Conservation (phyloP, 1,140 invertebrate genomes). For the Aphidius gifuensis region DNA sequence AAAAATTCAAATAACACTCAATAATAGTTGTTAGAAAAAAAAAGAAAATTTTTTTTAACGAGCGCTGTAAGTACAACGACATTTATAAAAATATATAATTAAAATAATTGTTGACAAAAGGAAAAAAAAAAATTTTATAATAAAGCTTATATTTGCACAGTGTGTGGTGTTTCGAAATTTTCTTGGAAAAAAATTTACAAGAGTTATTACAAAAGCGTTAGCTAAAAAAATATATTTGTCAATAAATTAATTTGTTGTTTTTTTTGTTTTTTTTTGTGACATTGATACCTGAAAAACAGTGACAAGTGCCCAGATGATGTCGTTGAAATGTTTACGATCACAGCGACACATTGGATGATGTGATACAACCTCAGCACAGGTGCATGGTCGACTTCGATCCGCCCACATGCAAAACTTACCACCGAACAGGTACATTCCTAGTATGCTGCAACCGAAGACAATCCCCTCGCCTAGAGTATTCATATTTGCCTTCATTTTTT, state of each 20-base stretch:
- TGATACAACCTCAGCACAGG: constrained; percentile 84
- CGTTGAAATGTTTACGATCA: constrained; percentile 96
- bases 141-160: too few species aligned
- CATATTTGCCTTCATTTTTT: not conserved
- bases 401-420: constrained; percentile 98
- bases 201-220: not conserved
- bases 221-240: not conserved
- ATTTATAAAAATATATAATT: constrained; percentile 8
- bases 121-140: not conserved
- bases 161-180: too few species aligned
- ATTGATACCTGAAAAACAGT: constrained; percentile 91
- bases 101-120: not conserved
- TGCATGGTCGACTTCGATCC: constrained; percentile 83
- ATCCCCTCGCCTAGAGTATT: constrained; percentile 47
- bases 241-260: not conserved
- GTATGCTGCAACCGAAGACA: constrained; percentile 75
- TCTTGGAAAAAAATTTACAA: too few species aligned
- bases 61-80: constrained; percentile 21
- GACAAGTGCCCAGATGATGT: constrained; percentile 92
- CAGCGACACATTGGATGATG: constrained; percentile 85
- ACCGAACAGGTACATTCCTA: constrained; percentile 98
- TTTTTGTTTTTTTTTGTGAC: constrained; percentile 27
- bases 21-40: not conserved
- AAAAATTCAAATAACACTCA: not conserved
- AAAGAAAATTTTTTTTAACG: constrained; percentile 5